Percentiles rank a stretch among this genome's conserved stretches.
These are phyloP conservation scores for Nixonia krombeini DNA, from an alignment of 1,140 invertebrate genomes.

Conservation along the genomic window DNA sequence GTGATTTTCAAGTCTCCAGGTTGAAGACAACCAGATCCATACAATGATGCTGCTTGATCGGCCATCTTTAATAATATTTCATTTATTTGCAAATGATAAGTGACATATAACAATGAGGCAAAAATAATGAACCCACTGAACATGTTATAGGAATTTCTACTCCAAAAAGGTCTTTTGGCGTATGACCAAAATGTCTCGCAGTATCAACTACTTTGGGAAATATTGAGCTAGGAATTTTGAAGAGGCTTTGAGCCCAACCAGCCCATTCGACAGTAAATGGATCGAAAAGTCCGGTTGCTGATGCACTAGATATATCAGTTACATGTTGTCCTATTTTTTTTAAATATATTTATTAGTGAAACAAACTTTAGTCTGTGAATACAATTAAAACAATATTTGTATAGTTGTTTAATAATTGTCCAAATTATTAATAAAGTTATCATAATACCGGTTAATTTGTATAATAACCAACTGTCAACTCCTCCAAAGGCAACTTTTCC, in stretches of 20 bases:
- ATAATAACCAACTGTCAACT: slow-evolving; percentile 93
- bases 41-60: slow-evolving; percentile 90
- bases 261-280: slow-evolving; percentile 91
- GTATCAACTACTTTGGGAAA: slow-evolving; percentile 88
- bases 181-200: slow-evolving; percentile 79
- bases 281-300: slow-evolving; percentile 93
- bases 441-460: slow-evolving; percentile 79
- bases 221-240: slow-evolving; percentile 81
- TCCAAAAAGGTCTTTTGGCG: slow-evolving; percentile 80
- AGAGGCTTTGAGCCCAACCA: slow-evolving; percentile 77
- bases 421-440: slow-evolving; percentile 7
- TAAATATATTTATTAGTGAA: too few species aligned
- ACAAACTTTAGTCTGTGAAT: too few species aligned
- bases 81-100: too few species aligned
- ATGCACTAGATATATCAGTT: slow-evolving; percentile 90
- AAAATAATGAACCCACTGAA: slow-evolving; percentile 78
- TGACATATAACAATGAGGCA: too few species aligned
- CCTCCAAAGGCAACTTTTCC: slow-evolving; percentile 88
- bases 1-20: slow-evolving; percentile 91
- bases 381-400: too few species aligned
- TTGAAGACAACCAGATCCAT: slow-evolving; percentile 89
- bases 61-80: slow-evolving; percentile 76
- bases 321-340: slow-evolving; percentile 75
- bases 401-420: too few species aligned
- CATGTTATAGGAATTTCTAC: slow-evolving; percentile 82